Percentiles rank a stretch among this genome's conserved stretches.
These are phyloP conservation scores for Dryocosmus kuriphilus DNA, from an alignment of 2,888 invertebrate species.

Conservation along the genomic window DNA sequence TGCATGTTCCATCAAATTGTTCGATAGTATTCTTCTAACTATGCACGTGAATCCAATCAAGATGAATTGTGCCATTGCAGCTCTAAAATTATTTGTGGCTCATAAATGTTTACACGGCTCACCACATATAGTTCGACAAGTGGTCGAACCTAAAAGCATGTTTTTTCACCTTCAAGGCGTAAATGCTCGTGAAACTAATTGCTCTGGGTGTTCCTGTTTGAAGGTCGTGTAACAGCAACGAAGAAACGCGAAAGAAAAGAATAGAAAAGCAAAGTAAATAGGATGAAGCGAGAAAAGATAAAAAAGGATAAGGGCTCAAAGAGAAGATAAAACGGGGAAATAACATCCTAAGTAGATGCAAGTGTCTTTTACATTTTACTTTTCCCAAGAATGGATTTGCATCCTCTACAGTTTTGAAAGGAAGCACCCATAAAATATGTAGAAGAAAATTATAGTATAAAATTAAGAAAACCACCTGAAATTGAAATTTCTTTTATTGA, in stretches of 20 bases:
- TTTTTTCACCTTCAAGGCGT: background rate
- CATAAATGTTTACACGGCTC: background rate
- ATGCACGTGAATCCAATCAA: background rate
- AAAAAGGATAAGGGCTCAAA: constrained; percentile 7
- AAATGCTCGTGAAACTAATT: background rate
- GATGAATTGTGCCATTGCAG: background rate
- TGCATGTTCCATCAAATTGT: background rate
- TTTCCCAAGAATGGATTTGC: background rate
- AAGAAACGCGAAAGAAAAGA: background rate
- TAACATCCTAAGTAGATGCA: background rate
- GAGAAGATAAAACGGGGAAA: background rate
- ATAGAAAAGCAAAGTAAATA: background rate
- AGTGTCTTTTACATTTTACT: background rate
- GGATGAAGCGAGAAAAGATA: background rate
- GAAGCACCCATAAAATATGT: background rate
- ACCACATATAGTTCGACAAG: background rate
- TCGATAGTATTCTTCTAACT: background rate
- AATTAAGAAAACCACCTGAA: background rate
- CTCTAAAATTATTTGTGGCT: background rate
- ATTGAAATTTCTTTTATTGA: too few species aligned
- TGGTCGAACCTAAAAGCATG: background rate
- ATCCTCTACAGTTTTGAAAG: background rate
- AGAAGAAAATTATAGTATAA: background rate
- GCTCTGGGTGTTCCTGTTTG: background rate
- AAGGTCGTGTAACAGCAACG: background rate